These are phyloP conservation scores for Athene noctua DNA, from an alignment of 2,113 vertebrate species.

Conservation along the genomic window DNA sequence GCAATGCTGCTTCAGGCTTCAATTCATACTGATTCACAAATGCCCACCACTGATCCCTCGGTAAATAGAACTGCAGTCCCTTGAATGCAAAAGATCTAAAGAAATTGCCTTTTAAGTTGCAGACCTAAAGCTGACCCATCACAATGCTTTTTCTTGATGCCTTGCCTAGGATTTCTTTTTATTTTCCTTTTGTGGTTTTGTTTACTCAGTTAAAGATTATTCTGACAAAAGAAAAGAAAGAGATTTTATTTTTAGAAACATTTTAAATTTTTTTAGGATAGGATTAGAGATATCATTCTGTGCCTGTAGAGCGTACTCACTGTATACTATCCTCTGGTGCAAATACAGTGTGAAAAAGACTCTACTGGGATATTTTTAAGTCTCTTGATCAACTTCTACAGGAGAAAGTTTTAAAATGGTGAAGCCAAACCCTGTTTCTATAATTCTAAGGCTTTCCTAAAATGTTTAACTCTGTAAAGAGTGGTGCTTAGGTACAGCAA, in stretches of 20 bases:
- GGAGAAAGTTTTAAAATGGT: neutral
- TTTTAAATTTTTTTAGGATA: neutral
- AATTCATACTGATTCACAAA: neutral
- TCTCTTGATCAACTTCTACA: neutral
- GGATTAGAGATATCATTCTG: neutral
- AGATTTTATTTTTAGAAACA: neutral
- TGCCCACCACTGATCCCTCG: neutral
- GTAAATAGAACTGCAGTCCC: constrained; percentile 2
- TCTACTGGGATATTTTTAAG: neutral
- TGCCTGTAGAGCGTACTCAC: neutral
- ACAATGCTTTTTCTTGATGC: constrained; percentile 8
- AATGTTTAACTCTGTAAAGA: neutral
- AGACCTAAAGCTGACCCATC: constrained; percentile 17
- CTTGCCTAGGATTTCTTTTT: neutral
- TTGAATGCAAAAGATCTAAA: neutral
- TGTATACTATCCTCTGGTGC: neutral
- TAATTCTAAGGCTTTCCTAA: neutral
- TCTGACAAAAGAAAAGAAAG: constrained; percentile 3
- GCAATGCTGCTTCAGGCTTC: constrained; percentile 1
- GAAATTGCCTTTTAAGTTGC: constrained; percentile 15
- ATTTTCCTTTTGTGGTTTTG: constrained; percentile 19
- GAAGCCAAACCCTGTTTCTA: neutral
- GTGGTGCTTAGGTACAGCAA: neutral
- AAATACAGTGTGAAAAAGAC: neutral
- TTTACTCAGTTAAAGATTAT: constrained; percentile 37